Percentiles rank a stretch among this genome's conserved stretches.
phyloP scores from a whole-genome alignment of 2,797 vertebrate genomes.

The Lutjanus argentimaculatus region DNA sequence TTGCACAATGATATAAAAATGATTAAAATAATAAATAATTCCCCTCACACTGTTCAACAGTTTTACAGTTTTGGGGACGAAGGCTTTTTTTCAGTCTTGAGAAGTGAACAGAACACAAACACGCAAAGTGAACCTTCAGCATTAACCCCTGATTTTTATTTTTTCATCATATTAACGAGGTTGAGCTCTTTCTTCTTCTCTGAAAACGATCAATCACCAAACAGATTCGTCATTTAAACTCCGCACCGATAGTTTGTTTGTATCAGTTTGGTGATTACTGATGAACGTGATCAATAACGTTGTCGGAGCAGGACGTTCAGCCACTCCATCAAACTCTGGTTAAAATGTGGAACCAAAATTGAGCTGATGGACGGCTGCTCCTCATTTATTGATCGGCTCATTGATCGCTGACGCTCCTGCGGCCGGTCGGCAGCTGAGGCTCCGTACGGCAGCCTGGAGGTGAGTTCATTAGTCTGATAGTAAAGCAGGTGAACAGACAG shows the following conservation, averaged over 20 bases:
- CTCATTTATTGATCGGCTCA: conserved; percentile 20
- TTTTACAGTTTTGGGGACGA: too few relatives aligned
- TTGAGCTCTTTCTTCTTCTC: background rate
- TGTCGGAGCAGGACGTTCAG: background rate
- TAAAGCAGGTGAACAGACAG: background rate
- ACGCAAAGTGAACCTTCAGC: background rate
- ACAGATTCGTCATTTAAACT: background rate
- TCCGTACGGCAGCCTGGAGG: background rate
- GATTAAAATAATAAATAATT: too few relatives aligned
- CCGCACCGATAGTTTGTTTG: background rate
- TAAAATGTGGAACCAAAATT: conserved; percentile 10
- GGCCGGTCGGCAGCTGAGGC: conserved; percentile 22
- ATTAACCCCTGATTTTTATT: background rate
- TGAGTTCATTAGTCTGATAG: conserved; percentile 8
- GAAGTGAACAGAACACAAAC: too few relatives aligned
- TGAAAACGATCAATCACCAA: background rate
- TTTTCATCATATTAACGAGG: background rate
- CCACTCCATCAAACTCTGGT: conserved; percentile 13
- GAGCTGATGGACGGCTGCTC: conserved; percentile 3
- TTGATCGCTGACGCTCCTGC: conserved; percentile 16
- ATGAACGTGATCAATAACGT: conserved; percentile 15
- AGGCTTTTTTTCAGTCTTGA: too few relatives aligned
- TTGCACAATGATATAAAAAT: too few relatives aligned
- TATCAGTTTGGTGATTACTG: background rate
- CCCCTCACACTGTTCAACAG: too few relatives aligned